These are phyloP conservation scores for Drosophila jambulina DNA, from an alignment of 1,140 invertebrate genomes.

Conservation along the genomic window DNA sequence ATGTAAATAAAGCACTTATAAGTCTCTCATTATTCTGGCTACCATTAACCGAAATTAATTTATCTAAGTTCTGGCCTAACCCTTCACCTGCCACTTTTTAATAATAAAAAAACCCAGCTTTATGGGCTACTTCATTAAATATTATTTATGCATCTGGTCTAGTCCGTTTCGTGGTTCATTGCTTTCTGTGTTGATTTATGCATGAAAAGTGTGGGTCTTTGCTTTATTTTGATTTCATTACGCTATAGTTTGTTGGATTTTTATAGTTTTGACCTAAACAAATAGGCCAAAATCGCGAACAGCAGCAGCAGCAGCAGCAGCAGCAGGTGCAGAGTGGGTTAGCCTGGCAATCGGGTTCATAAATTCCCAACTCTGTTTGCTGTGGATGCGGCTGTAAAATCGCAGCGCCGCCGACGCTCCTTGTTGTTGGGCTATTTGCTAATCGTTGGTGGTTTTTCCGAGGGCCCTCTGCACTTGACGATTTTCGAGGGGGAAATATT, in stretches of 20 bases:
- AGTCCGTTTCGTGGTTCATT: slow-evolving; percentile 3
- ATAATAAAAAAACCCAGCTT: not conserved
- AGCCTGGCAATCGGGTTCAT: slow-evolving; percentile 28
- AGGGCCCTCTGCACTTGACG: slow-evolving; percentile 10
- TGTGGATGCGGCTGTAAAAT: slow-evolving; percentile 42
- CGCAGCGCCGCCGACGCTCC: not conserved
- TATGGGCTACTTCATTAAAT: slow-evolving; percentile 5
- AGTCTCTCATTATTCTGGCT: not conserved
- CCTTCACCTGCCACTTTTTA: not conserved
- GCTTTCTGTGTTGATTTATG: slow-evolving; percentile 18
- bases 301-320: not conserved
- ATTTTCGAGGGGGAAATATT: not conserved
- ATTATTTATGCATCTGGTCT: slow-evolving; percentile 7
- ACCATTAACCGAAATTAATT: not conserved
- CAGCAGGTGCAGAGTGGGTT: slow-evolving; percentile 11
- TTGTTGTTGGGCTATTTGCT: slow-evolving; percentile 36
- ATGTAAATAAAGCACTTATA: not conserved
- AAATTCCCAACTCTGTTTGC: slow-evolving; percentile 28
- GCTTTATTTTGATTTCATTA: slow-evolving; percentile 46
- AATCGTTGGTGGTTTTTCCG: slow-evolving; percentile 23
- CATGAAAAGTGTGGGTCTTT: slow-evolving; percentile 19
- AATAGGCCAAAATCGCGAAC: slow-evolving; percentile 46
- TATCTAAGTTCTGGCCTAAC: not conserved
- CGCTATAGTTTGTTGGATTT: slow-evolving; percentile 41
- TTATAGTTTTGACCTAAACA: slow-evolving; percentile 68